These are phyloP conservation scores for Dicaeum eximium DNA, from an alignment of 2,113 vertebrate genomes.

Conservation along the genomic window DNA sequence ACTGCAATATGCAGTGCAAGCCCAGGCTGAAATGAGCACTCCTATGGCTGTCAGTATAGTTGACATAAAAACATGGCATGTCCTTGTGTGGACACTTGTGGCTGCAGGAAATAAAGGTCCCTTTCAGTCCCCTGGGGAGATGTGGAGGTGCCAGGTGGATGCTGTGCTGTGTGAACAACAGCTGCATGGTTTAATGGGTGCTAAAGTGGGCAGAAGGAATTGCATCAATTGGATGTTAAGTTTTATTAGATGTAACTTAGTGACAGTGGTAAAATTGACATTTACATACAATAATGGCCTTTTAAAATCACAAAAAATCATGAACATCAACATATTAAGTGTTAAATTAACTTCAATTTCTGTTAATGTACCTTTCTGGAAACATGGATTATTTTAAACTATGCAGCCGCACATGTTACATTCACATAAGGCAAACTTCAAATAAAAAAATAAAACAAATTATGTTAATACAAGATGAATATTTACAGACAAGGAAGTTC, in stretches of 20 bases:
- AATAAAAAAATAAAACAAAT: slow-evolving; percentile 35
- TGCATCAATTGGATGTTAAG: background rate
- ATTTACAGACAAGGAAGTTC: background rate
- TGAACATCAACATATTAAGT: background rate
- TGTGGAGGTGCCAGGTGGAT: background rate
- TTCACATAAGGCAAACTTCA: background rate
- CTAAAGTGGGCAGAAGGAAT: background rate
- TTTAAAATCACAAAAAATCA: slow-evolving; percentile 55
- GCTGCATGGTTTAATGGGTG: background rate
- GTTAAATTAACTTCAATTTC: slow-evolving; percentile 37
- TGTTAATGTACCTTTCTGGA: slow-evolving; percentile 5
- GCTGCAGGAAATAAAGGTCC: background rate
- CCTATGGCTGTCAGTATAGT: background rate
- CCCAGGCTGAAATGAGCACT: background rate
- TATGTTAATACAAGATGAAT: slow-evolving; percentile 15
- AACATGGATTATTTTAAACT: background rate
- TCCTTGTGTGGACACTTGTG: background rate
- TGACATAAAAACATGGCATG: background rate
- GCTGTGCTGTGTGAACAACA: background rate
- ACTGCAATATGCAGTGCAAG: background rate
- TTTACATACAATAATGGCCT: background rate
- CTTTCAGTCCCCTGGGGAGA: background rate
- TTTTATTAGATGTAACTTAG: slow-evolving; percentile 69
- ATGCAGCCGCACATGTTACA: background rate
- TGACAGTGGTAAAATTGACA: background rate